Base-by-base conservation (phyloP, 2,888 invertebrate species). In the Mallateleia sp. region DNA sequence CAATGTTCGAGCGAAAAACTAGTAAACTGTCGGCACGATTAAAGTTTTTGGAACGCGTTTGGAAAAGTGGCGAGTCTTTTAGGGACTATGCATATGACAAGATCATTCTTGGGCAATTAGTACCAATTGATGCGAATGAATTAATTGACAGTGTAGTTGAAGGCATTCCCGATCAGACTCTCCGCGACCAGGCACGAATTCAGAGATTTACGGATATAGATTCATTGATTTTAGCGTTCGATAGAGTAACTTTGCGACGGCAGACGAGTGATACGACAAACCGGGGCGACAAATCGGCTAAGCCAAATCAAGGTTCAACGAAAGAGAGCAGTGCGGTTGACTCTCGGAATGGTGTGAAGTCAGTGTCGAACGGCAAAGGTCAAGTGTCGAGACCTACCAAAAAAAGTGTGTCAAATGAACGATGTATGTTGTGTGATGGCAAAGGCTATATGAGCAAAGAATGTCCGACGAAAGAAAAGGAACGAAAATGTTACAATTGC, bases 351-450 rank as follows among this genome's bases (percentile, higher is more conserved):
- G n/a, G 50, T 50, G 50, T 5, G 22, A 50, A 20, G 50, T 50
- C 50, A 50, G 50, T 50, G 50, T 11, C 20, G 50, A 50, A 22
- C n/a, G n/a, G n/a, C n/a, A n/a, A n/a, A n/a, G n/a, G n/a, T n/a
- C n/a, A n/a, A n/a, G n/a, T n/a, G n/a, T n/a, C n/a, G n/a, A n/a
- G n/a, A 47, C 50, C 50, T 50, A 11, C 7, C 18, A 3, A 11
- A 3, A 22, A 6, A 50, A 50, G 14, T 50, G 50, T 11, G 20
- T 18, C 14, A 18, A 50, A 3, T 50, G 50, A 50, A 8, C 14
- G 50, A 22, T 50, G 50, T 22, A 14, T 7, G 5, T 18, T 50
- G 50, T 50, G 50, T 50, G 50, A 20, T 8, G 18, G 50, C 18
- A 18, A 5, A 7, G 20, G 8, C 18, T 20, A 50, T 14, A 50